Percentiles rank a stretch among this genome's conserved stretches.
phyloP scores from a whole-genome alignment of 2,888 invertebrate species.

The Drosophila sordidapex region DNA sequence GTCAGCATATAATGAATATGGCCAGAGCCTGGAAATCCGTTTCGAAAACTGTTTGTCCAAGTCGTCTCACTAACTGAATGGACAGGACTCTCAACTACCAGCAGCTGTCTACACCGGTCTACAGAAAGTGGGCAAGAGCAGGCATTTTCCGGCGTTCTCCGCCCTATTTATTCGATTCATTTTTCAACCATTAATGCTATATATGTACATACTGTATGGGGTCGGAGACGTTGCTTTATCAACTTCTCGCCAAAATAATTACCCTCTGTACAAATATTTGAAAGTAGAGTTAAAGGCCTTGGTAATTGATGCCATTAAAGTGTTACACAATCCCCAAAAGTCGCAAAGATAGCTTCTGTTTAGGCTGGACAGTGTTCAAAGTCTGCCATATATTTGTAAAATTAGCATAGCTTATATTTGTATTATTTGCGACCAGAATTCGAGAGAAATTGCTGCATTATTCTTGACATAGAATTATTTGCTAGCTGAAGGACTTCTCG shows the following conservation, averaged over 20 bases:
- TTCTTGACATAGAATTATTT: neutral
- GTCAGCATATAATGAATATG: constrained; percentile 65
- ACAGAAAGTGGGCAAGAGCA: neutral
- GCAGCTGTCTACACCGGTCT: constrained; percentile 3
- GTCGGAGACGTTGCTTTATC: neutral
- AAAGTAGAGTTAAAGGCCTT: neutral
- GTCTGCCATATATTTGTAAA: neutral
- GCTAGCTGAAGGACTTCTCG: neutral
- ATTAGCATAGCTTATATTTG: neutral
- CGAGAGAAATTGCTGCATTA: neutral
- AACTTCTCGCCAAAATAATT: neutral
- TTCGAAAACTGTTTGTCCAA: constrained; percentile 55
- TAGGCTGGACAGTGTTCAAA: neutral
- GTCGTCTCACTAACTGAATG: constrained; percentile 27
- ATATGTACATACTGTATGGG: neutral
- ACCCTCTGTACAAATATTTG: neutral
- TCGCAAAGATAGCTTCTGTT: neutral
- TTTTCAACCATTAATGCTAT: neutral
- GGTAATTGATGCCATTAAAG: neutral
- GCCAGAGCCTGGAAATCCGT: constrained; percentile 45
- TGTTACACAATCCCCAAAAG: neutral
- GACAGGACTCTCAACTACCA: constrained; percentile 5
- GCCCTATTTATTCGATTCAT: neutral
- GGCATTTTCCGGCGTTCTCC: neutral
- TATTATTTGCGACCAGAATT: neutral